A percentile compares a stretch with the other conserved stretches of the same genome.
Conservation (phyloP, 2,797 vertebrate species). For the Phyllotis vaccarum region DNA sequence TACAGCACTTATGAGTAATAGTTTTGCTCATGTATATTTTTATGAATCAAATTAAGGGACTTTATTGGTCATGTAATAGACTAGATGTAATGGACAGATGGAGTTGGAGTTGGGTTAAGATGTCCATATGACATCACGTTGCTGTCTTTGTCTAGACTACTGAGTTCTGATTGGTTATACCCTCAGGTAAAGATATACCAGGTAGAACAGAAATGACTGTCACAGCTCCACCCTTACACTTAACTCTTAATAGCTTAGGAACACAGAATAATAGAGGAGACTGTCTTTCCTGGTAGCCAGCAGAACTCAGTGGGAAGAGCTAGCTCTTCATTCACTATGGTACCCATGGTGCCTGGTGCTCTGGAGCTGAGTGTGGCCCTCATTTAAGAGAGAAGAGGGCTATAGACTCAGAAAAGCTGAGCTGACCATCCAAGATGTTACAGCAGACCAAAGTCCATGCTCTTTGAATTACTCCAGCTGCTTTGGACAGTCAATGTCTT, state of each 20-base stretch:
- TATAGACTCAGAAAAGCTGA: background rate
- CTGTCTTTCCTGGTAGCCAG: slow-evolving; percentile 5
- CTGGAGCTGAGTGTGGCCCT: background rate
- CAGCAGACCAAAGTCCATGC: background rate
- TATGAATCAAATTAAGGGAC: slow-evolving; percentile 6
- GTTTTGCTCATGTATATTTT: background rate
- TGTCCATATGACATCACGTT: background rate
- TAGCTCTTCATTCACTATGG: background rate
- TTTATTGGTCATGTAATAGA: background rate
- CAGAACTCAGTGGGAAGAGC: background rate
- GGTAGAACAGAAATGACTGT: background rate
- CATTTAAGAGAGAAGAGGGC: background rate
- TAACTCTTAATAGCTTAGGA: slow-evolving; percentile 38
- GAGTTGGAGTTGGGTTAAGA: background rate
- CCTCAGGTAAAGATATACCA: background rate
- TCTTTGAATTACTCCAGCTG: background rate
- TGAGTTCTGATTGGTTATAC: background rate
- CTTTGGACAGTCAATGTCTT: background rate
- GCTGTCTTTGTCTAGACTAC: background rate
- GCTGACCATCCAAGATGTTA: background rate
- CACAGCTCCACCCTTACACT: background rate
- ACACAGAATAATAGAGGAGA: background rate
- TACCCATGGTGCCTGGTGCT: background rate
- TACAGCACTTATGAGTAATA: background rate
- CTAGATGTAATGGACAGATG: background rate